Conservation (phyloP, 2,113 vertebrate species). For the Elachura formosa region DNA sequence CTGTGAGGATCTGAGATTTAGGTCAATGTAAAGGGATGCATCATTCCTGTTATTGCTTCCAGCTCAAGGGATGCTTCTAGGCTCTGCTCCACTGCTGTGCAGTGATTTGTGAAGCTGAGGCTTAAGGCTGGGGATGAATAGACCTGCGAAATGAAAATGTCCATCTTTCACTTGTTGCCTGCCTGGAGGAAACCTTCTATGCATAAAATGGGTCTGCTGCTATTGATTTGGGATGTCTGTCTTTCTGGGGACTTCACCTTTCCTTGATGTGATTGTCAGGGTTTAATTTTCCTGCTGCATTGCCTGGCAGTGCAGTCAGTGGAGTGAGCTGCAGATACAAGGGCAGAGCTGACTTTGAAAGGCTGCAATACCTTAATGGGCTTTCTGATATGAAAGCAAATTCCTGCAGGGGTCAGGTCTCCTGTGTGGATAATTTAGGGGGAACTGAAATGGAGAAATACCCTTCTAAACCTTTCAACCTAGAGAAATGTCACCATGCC, state of each 20-base stretch:
- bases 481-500: neutral
- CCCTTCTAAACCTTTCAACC: neutral
- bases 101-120: neutral
- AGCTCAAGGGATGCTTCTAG: neutral
- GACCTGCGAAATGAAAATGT: neutral
- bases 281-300: neutral
- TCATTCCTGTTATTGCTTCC: neutral
- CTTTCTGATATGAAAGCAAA: neutral
- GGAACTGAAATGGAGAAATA: neutral
- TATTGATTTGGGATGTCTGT: neutral
- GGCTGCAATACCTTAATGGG: neutral
- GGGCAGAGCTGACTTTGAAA: neutral
- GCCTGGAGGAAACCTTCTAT: neutral
- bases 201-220: neutral
- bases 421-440: neutral
- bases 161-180: neutral
- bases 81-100: neutral
- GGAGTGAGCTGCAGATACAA: neutral
- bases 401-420: neutral
- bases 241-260: neutral
- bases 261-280: neutral
- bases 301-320: fast-evolving
- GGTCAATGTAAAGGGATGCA: neutral
- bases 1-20: neutral
- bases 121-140: neutral